Conservation (phyloP, 2,113 vertebrate species). For the Meriones unguiculatus region DNA sequence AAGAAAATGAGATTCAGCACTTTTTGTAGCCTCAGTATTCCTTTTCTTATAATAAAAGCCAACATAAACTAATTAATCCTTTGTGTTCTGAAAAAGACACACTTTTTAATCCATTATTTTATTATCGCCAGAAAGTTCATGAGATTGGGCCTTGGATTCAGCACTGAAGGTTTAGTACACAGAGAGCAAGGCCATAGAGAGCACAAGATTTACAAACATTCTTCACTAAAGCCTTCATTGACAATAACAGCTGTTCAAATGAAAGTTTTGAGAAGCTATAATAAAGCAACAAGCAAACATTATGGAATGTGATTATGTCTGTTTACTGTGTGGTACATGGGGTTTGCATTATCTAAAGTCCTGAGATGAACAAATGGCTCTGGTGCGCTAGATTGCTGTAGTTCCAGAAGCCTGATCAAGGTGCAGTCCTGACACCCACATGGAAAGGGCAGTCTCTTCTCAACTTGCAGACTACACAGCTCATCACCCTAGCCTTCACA, state of each 20-base stretch:
- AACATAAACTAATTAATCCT: background rate
- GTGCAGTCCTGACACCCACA: background rate
- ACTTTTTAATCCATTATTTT: background rate
- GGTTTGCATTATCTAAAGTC: background rate
- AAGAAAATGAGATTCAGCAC: background rate
- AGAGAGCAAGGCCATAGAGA: background rate
- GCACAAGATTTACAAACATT: background rate
- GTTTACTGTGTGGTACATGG: background rate
- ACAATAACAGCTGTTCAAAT: background rate
- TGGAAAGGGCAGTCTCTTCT: background rate
- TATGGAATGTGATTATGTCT: background rate
- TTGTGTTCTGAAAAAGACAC: background rate
- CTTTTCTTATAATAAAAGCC: background rate
- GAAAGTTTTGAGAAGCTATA: background rate
- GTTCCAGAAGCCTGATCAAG: background rate
- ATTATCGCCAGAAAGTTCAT: background rate
- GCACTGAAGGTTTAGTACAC: background rate
- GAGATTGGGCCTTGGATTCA: background rate
- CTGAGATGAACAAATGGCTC: background rate
- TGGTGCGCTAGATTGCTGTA: rapidly evolving
- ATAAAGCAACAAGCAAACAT: background rate
- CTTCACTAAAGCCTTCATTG: background rate
- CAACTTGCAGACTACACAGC: background rate
- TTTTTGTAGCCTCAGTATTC: background rate
- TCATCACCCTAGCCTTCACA: background rate